phyloP scores from a whole-genome alignment of 2,888 invertebrate species.

The Drosophila birchii region DNA sequence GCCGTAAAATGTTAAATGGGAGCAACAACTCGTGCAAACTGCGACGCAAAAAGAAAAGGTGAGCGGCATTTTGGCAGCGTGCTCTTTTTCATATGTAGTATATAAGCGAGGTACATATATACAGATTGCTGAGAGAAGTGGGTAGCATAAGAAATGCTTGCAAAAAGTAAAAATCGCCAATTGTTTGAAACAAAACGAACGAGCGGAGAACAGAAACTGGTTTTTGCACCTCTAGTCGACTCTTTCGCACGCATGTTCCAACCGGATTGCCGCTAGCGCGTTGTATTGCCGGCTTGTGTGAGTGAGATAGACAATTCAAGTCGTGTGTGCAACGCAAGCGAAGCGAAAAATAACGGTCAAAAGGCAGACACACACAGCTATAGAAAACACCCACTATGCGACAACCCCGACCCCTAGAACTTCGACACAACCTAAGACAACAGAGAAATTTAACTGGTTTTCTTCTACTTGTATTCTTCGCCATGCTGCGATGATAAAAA shows the following conservation, averaged over 20 bases:
- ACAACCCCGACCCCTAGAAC: slow-evolving; percentile 2
- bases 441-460: slow-evolving; percentile 56
- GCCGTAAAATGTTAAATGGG: slow-evolving; percentile 68
- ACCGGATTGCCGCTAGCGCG: slow-evolving; percentile 32
- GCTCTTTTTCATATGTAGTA: slow-evolving; percentile 50
- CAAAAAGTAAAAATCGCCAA: slow-evolving; percentile 69
- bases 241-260: slow-evolving; percentile 49
- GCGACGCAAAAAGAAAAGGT: slow-evolving; percentile 74
- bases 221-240: slow-evolving; percentile 58
- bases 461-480: slow-evolving; percentile 22
- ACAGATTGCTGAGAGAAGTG: slow-evolving; percentile 57
- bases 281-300: slow-evolving; percentile 43
- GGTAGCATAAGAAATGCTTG: slow-evolving; percentile 53
- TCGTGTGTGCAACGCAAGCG: slow-evolving; percentile 50
- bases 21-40: slow-evolving; percentile 73
- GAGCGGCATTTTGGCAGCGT: slow-evolving; percentile 58
- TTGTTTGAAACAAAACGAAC: slow-evolving; percentile 68
- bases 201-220: slow-evolving; percentile 61
- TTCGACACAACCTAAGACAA: slow-evolving; percentile 65
- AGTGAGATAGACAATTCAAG: slow-evolving; percentile 20
- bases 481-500: slow-evolving; percentile 47
- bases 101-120: slow-evolving; percentile 34
- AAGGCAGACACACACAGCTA: slow-evolving; percentile 36
- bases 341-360: slow-evolving; percentile 74
- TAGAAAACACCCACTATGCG: slow-evolving; percentile 54